Conservation (phyloP, 2,113 vertebrate species). For the Ochotona princeps region DNA sequence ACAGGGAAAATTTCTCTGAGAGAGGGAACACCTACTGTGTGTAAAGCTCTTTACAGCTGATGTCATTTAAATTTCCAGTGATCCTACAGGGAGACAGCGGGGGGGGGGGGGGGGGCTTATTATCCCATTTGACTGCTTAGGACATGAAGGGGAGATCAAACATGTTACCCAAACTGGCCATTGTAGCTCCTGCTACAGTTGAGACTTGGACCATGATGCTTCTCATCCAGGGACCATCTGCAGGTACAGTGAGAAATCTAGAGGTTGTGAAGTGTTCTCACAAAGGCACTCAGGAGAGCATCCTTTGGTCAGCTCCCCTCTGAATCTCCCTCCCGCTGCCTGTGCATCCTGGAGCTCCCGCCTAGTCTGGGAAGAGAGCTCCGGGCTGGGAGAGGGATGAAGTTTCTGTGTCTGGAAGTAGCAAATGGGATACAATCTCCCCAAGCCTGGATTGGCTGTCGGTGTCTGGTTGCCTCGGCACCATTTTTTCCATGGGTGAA, state of each 20-base stretch:
- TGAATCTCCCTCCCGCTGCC: neutral
- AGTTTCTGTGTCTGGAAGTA: conserved; percentile 66
- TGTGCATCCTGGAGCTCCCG: neutral
- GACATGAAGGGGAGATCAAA: neutral
- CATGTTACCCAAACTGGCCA: neutral
- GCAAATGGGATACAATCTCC: conserved; percentile 75
- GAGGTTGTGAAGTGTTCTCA: neutral
- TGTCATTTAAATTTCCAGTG: neutral
- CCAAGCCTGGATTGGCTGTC: conserved; percentile 65
- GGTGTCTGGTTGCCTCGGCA: conserved; percentile 79
- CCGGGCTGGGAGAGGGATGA: neutral
- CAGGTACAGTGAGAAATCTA: neutral
- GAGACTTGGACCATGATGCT: neutral
- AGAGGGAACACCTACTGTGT: neutral
- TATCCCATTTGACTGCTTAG: neutral
- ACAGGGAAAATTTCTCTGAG: neutral
- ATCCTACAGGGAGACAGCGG: neutral
- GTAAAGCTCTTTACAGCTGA: neutral
- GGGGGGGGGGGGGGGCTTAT: neutral
- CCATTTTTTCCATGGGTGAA: conserved; percentile 79
- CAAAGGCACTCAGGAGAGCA: neutral
- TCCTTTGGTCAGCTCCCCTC: neutral
- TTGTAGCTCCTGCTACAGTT: neutral
- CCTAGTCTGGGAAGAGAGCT: neutral
- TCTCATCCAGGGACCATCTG: neutral